Percentiles rank a stretch among this genome's conserved stretches.
phyloP scores from a whole-genome alignment of 2,113 vertebrate species.

The Corythornis madagascariensis region DNA sequence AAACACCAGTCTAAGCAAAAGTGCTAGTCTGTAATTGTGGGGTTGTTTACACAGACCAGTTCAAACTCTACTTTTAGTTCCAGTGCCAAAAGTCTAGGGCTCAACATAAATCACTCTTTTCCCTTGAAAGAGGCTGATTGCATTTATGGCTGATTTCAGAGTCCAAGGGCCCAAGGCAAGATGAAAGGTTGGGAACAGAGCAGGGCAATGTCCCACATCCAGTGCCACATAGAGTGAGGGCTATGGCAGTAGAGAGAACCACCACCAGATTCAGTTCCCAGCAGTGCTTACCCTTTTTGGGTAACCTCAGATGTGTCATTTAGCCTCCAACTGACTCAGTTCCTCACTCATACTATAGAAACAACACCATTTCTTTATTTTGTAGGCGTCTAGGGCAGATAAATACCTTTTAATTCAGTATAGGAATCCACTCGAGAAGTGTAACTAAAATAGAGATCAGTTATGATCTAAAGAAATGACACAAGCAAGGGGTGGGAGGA shows the following conservation, averaged over 20 bases:
- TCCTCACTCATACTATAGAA: neutral
- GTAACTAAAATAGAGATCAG: neutral
- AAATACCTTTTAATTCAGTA: neutral
- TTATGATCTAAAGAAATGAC: neutral
- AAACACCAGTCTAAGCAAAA: neutral
- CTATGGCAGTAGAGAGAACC: neutral
- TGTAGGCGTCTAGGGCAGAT: constrained; percentile 6
- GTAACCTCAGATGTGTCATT: constrained; percentile 55
- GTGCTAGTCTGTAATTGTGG: neutral
- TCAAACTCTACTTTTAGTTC: neutral
- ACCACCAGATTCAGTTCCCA: constrained; percentile 7
- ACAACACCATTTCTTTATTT: constrained; percentile 17
- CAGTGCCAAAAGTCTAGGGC: neutral
- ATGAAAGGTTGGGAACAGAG: neutral
- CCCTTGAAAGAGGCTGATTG: neutral
- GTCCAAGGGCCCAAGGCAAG: neutral
- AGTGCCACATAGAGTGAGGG: neutral
- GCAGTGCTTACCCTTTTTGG: neutral
- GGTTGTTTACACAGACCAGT: neutral
- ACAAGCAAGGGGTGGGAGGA: neutral
- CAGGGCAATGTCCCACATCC: neutral
- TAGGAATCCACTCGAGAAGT: neutral
- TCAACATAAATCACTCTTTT: neutral
- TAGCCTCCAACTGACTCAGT: constrained; percentile 43
- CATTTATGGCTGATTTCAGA: neutral